Conservation (phyloP, 2,797 vertebrate genomes). For the Potorous gilbertii region DNA sequence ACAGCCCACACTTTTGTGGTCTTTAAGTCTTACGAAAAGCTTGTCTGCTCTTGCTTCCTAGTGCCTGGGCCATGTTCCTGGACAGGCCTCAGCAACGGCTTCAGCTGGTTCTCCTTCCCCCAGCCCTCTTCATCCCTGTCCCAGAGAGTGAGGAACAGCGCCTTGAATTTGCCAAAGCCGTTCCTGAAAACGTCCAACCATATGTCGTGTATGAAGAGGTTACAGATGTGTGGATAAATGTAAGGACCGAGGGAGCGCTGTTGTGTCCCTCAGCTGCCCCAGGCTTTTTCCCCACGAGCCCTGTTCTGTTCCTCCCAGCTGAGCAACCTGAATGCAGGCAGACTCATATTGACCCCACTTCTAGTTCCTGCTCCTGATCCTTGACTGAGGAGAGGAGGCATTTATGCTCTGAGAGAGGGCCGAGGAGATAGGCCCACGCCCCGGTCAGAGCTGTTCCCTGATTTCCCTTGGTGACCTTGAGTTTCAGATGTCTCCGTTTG, state of each 20-base stretch:
- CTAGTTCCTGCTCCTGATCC: neutral
- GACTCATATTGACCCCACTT: too few relatives aligned
- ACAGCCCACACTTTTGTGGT: neutral
- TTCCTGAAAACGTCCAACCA: constrained; percentile 91
- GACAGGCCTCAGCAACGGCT: constrained; percentile 95
- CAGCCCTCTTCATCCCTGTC: constrained; percentile 91
- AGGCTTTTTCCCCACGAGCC: neutral
- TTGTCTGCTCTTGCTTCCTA: constrained; percentile 69
- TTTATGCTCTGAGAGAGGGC: neutral
- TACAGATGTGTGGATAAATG: constrained; percentile 94
- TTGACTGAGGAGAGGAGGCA: fast-evolving
- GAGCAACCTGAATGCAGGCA: too few relatives aligned
- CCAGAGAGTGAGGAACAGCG: constrained; percentile 89
- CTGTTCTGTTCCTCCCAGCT: too few relatives aligned
- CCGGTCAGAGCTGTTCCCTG: neutral
- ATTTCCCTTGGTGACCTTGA: neutral
- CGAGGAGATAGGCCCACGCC: neutral
- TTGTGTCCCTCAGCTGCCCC: fast-evolving
- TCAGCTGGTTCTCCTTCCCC: constrained; percentile 93
- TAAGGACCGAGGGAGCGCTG: constrained; percentile 71
- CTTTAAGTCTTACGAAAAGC: neutral
- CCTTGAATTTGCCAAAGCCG: constrained; percentile 88
- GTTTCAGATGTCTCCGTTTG: neutral
- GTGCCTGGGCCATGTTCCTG: constrained; percentile 96
- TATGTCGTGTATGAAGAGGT: constrained; percentile 95